Conservation (phyloP, 2,113 vertebrate species). For the Psephotus haematonotus region DNA sequence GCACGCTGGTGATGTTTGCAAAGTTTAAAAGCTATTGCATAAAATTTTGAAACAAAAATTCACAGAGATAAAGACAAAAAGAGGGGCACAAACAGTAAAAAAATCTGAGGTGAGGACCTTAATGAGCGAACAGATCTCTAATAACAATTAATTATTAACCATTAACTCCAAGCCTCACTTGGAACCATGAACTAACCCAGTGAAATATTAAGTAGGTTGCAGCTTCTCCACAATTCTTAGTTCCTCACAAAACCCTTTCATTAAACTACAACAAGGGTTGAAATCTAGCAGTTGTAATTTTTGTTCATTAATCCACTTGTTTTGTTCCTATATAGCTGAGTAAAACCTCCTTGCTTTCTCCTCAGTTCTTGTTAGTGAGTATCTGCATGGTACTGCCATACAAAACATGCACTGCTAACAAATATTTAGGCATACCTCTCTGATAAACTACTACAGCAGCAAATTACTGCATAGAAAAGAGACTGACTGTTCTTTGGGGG, state of each 20-base stretch:
- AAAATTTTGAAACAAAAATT: not conserved
- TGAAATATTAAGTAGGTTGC: not conserved
- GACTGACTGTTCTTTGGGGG: not conserved
- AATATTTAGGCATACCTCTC: not conserved
- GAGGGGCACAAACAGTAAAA: not conserved
- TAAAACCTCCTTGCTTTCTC: not conserved
- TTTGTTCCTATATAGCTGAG: not conserved
- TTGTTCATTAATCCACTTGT: not conserved
- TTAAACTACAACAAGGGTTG: not conserved
- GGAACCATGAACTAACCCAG: not conserved
- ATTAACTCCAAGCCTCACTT: not conserved
- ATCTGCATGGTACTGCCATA: not conserved
- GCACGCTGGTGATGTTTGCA: not conserved
- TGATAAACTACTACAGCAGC: not conserved
- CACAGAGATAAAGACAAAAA: not conserved
- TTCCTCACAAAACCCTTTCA: not conserved
- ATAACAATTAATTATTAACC: not conserved
- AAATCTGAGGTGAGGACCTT: not conserved
- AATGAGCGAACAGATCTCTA: not conserved
- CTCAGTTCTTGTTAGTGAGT: fast-evolving
- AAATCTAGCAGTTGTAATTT: not conserved
- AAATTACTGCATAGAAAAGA: not conserved
- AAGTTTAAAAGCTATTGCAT: not conserved
- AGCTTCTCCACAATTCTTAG: not conserved
- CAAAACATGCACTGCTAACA: not conserved